A percentile compares a stretch with the other conserved stretches of the same genome.
Evolutionary conservation across 1,140 invertebrate genomes (phyloP).

Genomic region (Stratiolaelaps scimitus): DNA sequence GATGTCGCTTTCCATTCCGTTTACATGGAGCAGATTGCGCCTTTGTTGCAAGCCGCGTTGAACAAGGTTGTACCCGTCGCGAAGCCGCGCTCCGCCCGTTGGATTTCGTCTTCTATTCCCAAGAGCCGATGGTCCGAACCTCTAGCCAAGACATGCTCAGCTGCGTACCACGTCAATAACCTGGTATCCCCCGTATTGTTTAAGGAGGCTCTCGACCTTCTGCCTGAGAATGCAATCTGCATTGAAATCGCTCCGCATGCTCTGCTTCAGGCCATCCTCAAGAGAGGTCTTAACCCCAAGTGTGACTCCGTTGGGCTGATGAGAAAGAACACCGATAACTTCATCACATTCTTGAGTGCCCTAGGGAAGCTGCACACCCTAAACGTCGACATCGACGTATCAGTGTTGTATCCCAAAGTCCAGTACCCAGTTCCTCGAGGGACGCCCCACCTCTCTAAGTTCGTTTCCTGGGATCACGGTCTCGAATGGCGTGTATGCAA

Average conservation of each 20-base stretch:
- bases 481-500: conserved; percentile 34
- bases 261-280: conserved; percentile 53
- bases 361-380: conserved; percentile 44
- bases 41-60: conserved; percentile 59
- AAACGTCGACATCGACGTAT: conserved; percentile 43
- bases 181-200: conserved; percentile 59
- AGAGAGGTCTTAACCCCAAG: conserved; percentile 42
- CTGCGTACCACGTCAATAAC: conserved; percentile 50
- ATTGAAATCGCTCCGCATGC: conserved; percentile 74
- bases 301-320: conserved; percentile 12
- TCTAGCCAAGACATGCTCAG: conserved; percentile 53
- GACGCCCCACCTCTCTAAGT: conserved; percentile 45
- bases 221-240: conserved; percentile 63
- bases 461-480: conserved; percentile 47
- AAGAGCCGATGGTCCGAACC: conserved; percentile 60
- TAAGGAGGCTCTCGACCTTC: conserved; percentile 59
- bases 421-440: conserved; percentile 44
- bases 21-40: conserved; percentile 69
- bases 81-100: conserved; percentile 59
- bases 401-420: conserved; percentile 40
- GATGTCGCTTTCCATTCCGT: conserved; percentile 87
- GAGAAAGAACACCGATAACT: conserved; percentile 29
- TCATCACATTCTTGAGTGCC: conserved; percentile 31
- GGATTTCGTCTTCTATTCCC: conserved; percentile 83
- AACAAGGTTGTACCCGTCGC: conserved; percentile 64